Base-by-base conservation (phyloP, 2,113 vertebrate genomes). In the Burhinus oedicnemus region DNA sequence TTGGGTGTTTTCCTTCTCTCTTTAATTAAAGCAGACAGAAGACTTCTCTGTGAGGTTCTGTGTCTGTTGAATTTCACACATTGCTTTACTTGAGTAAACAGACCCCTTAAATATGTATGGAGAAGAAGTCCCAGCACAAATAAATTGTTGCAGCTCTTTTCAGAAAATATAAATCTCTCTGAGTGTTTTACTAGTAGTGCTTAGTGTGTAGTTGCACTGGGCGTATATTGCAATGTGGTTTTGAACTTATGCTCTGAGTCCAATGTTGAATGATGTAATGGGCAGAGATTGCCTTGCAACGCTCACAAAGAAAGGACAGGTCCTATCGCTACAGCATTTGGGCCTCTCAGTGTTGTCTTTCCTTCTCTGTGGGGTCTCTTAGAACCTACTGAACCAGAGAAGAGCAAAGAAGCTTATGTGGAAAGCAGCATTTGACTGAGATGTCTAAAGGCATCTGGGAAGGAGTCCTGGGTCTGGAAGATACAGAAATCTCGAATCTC, bases 11-110 rank as follows among this genome's bases (percentile, higher is more conserved):
- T 92, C n/a, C 61, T 94, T 82, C 44, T 75, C 80, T 70, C 79
- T 91, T 68, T 91, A 92, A 91, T 85, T 89, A 83, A 80, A 91
- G 51, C 74, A 95, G 81, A 57, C 65, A 92, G 91, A 89, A 93
- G 75, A 87, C 34, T 96, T 93, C 61, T 95, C 83, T 45, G 36
- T 65, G 74, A 96, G 91, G 74, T 95, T 95, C 91, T 85, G 58
- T 89, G 60, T 79, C 94, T 94, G 94, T 84, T 95, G 89, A 89
- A 95, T 97, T 97, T 97, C 95, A 95, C 96, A 97, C 94, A 80
- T 93, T 94, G 61, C 69, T 91, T 95, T 87, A 71, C 84, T 84
- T 91, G 49, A 69, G 89, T 95, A 96, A 97, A 95, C 78, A 95
- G 66, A 94, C 12, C 61, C 54, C 54, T 76, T 82, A 95, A 94